Base-by-base conservation (phyloP, 2,888 invertebrate genomes). In the Pseudococcus longispinus region DNA sequence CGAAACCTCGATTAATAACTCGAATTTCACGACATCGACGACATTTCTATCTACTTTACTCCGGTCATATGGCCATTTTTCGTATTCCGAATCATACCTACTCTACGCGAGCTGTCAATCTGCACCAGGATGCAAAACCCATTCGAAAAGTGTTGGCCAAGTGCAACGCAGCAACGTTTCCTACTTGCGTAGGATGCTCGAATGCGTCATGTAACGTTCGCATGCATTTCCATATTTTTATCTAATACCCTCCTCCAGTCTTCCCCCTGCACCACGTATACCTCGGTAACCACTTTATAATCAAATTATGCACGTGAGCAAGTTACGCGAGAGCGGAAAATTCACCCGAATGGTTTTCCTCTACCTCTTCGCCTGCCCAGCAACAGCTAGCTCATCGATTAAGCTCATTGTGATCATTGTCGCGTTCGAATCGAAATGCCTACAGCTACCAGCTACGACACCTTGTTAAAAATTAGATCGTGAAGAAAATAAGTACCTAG, bases 341-440 rank as follows among this genome's bases (percentile, higher is more conserved):
- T 80, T 42, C 77, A 13, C 42, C n/a, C 3, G 70, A 3, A 9
- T 70, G 26, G 11, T 70, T 70, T 29, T 70, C 29, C 8, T 60
- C 60, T 5, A 9, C 20, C 1, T 70, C 65, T 65, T 13, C 23
- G 26, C 37, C 37, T 4, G 51, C 13, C 11, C 44, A 46, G 9
- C 44, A 3, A 46, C 44, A 46, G 18, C 15, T 2, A 42, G 20
- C 37, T 80, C n/a, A 80, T 42, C 18, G 77, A 37, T 29, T 13
- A 74, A 80, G 42, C 20, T 80, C 77, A 80, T 80, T 80, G 20
- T 80, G 42, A 80, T 42, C 77, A 37, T 80, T 37, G 77, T 80
- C 77, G 77, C 77, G 42, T 80, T 80, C 42, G 8, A 20, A 80
- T n/a, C 6, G n/a, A n/a, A n/a, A n/a, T n/a, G n/a, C n/a, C n/a